Conservation (phyloP, 2,888 invertebrate genomes). For the Tortrix viridana region DNA sequence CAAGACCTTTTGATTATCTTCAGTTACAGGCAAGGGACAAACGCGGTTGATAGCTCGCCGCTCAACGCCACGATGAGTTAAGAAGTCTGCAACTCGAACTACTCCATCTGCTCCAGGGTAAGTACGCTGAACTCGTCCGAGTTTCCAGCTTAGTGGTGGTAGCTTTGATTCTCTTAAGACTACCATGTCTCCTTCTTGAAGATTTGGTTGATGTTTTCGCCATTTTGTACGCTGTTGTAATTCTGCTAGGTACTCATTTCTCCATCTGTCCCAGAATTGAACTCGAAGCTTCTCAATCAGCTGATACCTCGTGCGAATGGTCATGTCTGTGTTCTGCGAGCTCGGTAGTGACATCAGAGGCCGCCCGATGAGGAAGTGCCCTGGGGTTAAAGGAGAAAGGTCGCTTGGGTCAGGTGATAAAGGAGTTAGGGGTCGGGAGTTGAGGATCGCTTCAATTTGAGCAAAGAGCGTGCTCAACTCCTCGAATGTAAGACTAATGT, state of each 20-base stretch:
- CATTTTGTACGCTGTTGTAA: conserved; percentile 27
- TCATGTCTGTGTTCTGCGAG: background rate
- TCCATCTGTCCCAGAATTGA: conserved; percentile 26
- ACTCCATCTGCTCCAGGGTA: conserved; percentile 1
- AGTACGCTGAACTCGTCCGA: background rate
- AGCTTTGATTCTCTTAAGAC: conserved; percentile 1
- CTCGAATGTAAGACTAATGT: too few species aligned
- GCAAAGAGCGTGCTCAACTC: too few species aligned
- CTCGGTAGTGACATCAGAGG: conserved; percentile 38
- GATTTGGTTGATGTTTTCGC: conserved; percentile 4
- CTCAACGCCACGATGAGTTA: background rate
- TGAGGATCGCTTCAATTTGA: conserved; percentile 42
- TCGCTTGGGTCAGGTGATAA: conserved; percentile 40
- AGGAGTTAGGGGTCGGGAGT: conserved; percentile 41
- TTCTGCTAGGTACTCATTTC: conserved; percentile 13
- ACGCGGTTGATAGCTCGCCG: conserved; percentile 4
- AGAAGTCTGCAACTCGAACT: conserved; percentile 7
- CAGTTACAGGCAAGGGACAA: background rate
- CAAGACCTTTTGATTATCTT: background rate
- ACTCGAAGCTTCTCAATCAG: conserved; percentile 7
- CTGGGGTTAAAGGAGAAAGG: too few species aligned
- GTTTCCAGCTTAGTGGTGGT: conserved; percentile 11
- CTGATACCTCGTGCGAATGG: conserved; percentile 10
- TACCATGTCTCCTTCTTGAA: conserved; percentile 9
- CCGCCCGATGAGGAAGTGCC: conserved; percentile 40